Evolutionary conservation across 2,888 invertebrate species (phyloP).

Genomic region (Micoletzkya japonica): DNA sequence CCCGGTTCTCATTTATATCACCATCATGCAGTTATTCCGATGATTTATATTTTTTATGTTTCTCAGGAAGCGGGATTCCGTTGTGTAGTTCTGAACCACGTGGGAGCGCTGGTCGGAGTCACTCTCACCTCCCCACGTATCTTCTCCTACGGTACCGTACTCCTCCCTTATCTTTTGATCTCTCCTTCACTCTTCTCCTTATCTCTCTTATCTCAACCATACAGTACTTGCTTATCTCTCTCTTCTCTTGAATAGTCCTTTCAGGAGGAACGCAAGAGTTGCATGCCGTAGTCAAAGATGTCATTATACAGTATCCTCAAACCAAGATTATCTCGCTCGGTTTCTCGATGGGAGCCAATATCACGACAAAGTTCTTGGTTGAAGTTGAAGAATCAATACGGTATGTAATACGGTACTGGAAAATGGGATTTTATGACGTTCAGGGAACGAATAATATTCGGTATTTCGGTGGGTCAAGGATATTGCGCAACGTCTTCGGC

Average conservation of each 20-base stretch:
- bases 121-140: conserved; percentile 84
- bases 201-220: neutral
- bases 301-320: conserved; percentile 64
- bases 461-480: conserved; percentile 89
- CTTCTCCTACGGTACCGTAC: conserved; percentile 80
- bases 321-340: conserved; percentile 80
- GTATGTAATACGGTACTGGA: neutral
- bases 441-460: conserved; percentile 67
- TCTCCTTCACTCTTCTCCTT: neutral
- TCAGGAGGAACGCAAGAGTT: conserved; percentile 87
- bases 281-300: conserved; percentile 79
- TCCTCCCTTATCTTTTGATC: conserved; percentile 13
- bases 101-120: conserved; percentile 83
- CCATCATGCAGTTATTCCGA: too few relatives aligned
- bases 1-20: too few relatives aligned
- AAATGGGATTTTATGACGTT: neutral
- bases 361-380: conserved; percentile 88
- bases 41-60: too few relatives aligned
- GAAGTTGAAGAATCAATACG: conserved; percentile 70
- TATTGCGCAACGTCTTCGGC: conserved; percentile 83
- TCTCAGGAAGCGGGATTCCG: conserved; percentile 74
- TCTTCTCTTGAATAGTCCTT: conserved; percentile 9
- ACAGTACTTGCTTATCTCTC: neutral
- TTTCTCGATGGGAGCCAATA: conserved; percentile 89
- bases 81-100: conserved; percentile 89